Base-by-base conservation (phyloP, 2,888 invertebrate genomes). In the Acheta domesticus region DNA sequence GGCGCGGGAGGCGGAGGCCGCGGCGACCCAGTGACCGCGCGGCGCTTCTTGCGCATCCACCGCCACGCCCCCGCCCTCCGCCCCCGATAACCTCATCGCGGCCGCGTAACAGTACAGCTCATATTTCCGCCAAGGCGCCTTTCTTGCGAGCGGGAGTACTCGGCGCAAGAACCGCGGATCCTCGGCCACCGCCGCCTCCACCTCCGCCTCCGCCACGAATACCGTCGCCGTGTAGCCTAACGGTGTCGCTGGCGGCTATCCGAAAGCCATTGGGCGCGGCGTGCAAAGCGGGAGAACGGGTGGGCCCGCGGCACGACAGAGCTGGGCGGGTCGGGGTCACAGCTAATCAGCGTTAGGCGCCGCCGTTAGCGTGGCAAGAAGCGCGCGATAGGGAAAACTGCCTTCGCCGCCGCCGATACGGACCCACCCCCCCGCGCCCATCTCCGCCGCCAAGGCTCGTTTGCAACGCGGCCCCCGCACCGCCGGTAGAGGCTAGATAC, bases 311-410 rank as follows among this genome's bases (percentile, higher is more conserved):
- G 62, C 62, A 62, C n/a, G 16, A 14, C 16, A 5, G 62, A n/a
- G 14, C 62, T 1, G 62, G 62, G 62, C n/a, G 62, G 8, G 16
- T 12, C 14, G 62, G 8, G 62, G 62, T 62, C 62, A 62, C 62
- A 62, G 62, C 62, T 62, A 62, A 62, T 62, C 62, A 62, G 62
- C 62, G 62, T 62, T 62, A 62, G 62, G 16, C n/a, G 62, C n/a
- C 14, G 62, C 62, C 62, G 62, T 62, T 62, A 62, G 16, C 62
- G n/a, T 4, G 16, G 62, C 62, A 62, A 62, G 62, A 62, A 62
- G 62, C 62, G 14, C 62, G 62, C n/a, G 62, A 62, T 62, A 62
- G 62, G 62, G 62, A 62, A 62, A 62, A 62, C 62, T 62, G 62
- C 62, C 62, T n/a, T 8, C 62, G n/a, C n/a, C 62, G 62, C n/a